A percentile compares a stretch with the other conserved stretches of the same genome.
phyloP scores from a whole-genome alignment of 2,113 vertebrate genomes.

The Osmerus eperlanus region DNA sequence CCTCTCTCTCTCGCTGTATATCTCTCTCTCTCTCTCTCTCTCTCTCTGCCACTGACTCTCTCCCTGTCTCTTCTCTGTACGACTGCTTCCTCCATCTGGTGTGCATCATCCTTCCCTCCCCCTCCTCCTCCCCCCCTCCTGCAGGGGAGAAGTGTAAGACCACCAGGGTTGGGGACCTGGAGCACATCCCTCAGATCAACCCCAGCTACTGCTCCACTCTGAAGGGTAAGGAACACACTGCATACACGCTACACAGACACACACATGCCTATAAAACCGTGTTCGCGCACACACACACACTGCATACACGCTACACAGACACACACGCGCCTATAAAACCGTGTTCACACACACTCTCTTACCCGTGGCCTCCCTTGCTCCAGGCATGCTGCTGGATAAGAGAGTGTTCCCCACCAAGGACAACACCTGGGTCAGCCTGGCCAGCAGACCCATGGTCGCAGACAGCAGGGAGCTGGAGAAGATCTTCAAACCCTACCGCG shows the following conservation, averaged over 20 bases:
- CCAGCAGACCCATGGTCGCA: constrained; percentile 64
- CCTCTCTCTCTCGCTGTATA: neutral
- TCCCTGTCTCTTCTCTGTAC: neutral
- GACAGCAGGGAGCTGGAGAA: constrained; percentile 72
- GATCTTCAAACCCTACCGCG: constrained; percentile 61
- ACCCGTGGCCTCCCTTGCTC: neutral
- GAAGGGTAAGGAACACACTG: constrained; percentile 57
- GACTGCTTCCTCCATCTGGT: neutral
- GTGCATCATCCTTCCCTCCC: neutral
- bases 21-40: neutral
- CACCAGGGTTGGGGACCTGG: constrained; percentile 44
- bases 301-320: neutral
- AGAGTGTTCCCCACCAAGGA: constrained; percentile 73
- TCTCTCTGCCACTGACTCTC: neutral
- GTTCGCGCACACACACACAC: neutral
- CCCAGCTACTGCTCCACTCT: constrained; percentile 62
- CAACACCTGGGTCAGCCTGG: constrained; percentile 71
- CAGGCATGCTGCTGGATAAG: constrained; percentile 69
- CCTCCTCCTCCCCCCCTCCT: constrained; percentile 6
- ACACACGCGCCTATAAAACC: no score
- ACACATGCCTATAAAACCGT: neutral
- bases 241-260: no score
- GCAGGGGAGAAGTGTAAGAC: constrained; percentile 69
- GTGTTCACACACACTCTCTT: no score
- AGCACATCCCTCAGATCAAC: constrained; percentile 38